A percentile compares a stretch with the other conserved stretches of the same genome.
These are phyloP conservation scores for Epistrophe grossulariae DNA, from an alignment of 2,888 invertebrate genomes.

Conservation along the genomic window DNA sequence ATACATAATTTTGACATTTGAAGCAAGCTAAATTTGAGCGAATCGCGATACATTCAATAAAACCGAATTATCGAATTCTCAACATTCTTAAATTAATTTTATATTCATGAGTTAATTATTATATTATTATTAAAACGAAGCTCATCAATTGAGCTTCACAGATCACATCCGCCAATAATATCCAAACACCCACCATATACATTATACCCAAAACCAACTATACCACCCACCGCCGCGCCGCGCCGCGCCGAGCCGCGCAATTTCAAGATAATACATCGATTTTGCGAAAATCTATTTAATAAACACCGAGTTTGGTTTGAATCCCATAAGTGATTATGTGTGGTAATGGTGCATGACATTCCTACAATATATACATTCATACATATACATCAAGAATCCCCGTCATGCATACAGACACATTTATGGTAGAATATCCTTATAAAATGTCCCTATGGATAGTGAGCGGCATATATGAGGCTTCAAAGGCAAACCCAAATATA, in stretches of 20 bases:
- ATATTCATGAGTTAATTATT: neutral
- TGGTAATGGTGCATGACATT: conserved; percentile 74
- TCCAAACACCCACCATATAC: neutral
- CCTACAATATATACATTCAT: conserved; percentile 32
- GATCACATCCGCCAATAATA: conserved; percentile 6
- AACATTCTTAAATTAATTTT: too few relatives aligned
- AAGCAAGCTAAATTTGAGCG: too few relatives aligned
- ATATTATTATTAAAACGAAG: neutral
- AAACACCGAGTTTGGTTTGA: conserved; percentile 42
- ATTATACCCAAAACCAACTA: too few relatives aligned
- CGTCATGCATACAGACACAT: neutral
- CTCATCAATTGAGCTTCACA: neutral
- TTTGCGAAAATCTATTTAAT: conserved; percentile 61
- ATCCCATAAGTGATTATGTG: conserved; percentile 24
- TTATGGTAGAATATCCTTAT: neutral
- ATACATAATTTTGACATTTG: too few relatives aligned
- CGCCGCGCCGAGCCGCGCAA: too few relatives aligned
- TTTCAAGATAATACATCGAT: conserved; percentile 53
- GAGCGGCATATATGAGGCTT: neutral
- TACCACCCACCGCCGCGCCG: neutral
- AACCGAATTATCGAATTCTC: too few relatives aligned
- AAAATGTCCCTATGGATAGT: conserved; percentile 11
- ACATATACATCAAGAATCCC: conserved; percentile 54
- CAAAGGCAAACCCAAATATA: conserved; percentile 5
- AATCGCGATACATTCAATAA: neutral